A percentile compares a stretch with the other conserved stretches of the same genome.
Conservation (phyloP, 2,113 vertebrate genomes). For the Egretta garzetta region DNA sequence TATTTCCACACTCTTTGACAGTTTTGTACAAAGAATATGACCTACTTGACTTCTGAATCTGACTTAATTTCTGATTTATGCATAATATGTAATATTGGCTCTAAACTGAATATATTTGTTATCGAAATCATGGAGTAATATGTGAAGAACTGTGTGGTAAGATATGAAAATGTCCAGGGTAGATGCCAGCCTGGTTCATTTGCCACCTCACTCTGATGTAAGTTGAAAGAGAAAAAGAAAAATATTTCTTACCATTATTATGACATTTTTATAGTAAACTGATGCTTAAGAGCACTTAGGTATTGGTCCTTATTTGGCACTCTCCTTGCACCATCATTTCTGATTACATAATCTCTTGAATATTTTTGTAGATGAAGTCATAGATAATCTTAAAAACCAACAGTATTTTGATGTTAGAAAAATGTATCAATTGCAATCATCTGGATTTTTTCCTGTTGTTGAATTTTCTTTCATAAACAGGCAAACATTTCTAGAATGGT, state of each 20-base stretch:
- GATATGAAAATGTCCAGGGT: background rate
- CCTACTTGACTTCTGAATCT: background rate
- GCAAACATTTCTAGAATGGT: slow-evolving; percentile 24
- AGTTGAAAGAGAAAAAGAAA: background rate
- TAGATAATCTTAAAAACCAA: background rate
- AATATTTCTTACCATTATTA: background rate
- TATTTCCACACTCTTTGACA: background rate
- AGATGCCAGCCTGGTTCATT: background rate
- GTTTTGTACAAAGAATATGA: background rate
- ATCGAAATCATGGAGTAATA: background rate
- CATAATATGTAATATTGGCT: background rate
- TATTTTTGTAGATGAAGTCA: slow-evolving; percentile 28
- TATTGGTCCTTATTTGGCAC: background rate
- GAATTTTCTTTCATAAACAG: slow-evolving; percentile 11
- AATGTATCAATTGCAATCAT: slow-evolving; percentile 12
- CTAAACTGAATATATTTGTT: background rate
- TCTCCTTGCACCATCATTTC: background rate
- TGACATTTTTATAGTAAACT: background rate
- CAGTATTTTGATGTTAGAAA: slow-evolving; percentile 14
- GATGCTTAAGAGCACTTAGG: background rate
- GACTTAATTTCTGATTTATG: background rate
- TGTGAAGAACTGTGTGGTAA: background rate
- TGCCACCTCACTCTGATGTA: background rate
- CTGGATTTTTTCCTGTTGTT: slow-evolving; percentile 20
- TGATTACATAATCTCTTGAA: slow-evolving; percentile 4